A percentile compares a stretch with the other conserved stretches of the same genome.
Evolutionary conservation across 1,140 invertebrate species (phyloP).

Genomic region (Euwallacea similis): DNA sequence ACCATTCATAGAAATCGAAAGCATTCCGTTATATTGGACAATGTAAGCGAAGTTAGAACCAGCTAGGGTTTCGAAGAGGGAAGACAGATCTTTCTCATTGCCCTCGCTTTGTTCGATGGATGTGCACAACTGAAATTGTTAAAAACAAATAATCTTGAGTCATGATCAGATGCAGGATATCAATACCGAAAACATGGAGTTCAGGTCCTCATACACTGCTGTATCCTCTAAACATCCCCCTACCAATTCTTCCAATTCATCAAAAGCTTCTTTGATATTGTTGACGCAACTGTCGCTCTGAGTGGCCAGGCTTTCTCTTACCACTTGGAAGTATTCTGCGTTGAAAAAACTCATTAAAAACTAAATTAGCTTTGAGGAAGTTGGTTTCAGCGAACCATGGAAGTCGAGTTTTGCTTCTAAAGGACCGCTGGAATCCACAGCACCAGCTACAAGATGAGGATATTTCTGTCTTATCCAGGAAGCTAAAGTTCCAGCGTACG

Average conservation of each 20-base stretch:
- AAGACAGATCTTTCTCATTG: constrained; percentile 70
- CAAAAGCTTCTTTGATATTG: constrained; percentile 20
- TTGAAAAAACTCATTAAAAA: constrained; percentile 5
- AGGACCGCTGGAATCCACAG: constrained; percentile 86
- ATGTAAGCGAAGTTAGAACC: constrained; percentile 68
- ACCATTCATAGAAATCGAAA: constrained; percentile 75
- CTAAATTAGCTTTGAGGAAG: not conserved
- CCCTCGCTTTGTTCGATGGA: constrained; percentile 54
- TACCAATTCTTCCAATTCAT: constrained; percentile 18
- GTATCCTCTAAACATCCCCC: constrained; percentile 21
- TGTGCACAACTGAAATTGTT: constrained; percentile 14
- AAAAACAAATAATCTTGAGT: not conserved
- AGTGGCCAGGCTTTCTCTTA: constrained; percentile 6
- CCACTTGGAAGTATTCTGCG: constrained; percentile 26
- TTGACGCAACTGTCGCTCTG: constrained; percentile 16
- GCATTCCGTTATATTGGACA: constrained; percentile 91
- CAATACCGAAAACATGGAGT: constrained; percentile 7
- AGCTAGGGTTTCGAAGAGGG: constrained; percentile 59
- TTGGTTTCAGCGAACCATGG: constrained; percentile 56
- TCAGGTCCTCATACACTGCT: constrained; percentile 9
- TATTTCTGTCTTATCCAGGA: constrained; percentile 90
- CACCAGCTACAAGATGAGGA: constrained; percentile 82
- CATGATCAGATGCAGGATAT: not conserved
- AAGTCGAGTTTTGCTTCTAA: constrained; percentile 84
- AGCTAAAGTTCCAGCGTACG: constrained; percentile 87